Percentiles rank a stretch among this genome's conserved stretches.
phyloP scores from a whole-genome alignment of 2,888 invertebrate species.

The Cheilosia impressa region DNA sequence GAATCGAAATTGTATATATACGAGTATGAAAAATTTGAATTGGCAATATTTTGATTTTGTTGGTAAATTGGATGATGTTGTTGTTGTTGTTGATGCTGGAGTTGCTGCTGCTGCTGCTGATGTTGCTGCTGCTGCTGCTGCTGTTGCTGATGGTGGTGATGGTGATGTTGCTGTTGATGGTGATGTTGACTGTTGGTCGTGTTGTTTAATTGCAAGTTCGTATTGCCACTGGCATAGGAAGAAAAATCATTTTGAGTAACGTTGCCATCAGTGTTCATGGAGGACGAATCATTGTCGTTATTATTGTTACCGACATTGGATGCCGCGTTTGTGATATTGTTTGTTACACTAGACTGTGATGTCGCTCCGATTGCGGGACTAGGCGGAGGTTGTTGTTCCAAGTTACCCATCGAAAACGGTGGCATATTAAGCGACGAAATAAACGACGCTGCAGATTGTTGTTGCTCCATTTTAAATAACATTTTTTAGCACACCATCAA shows the following conservation, averaged over 20 bases:
- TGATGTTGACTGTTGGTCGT: constrained; percentile 74
- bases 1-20: constrained; percentile 85
- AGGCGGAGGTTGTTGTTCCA: constrained; percentile 88
- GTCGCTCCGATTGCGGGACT: constrained; percentile 85
- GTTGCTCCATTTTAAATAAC: constrained; percentile 94
- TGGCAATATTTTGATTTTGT: constrained; percentile 81
- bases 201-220: constrained; percentile 80
- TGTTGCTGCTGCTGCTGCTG: constrained; percentile 78
- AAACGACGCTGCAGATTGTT: constrained; percentile 91
- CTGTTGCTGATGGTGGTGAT: constrained; percentile 79
- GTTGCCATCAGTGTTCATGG: constrained; percentile 71
- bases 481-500: constrained; percentile 83
- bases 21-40: constrained; percentile 83
- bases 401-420: constrained; percentile 89
- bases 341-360: constrained; percentile 73
- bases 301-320: constrained; percentile 65
- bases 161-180: constrained; percentile 70
- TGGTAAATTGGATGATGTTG: constrained; percentile 81
- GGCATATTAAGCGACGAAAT: constrained; percentile 95
- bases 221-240: constrained; percentile 81
- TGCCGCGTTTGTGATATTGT: constrained; percentile 76
- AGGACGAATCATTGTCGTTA: constrained; percentile 74
- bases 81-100: constrained; percentile 80
- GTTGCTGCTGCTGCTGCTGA: constrained; percentile 78
- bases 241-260: constrained; percentile 82